Percentiles rank a stretch among this genome's conserved stretches.
Evolutionary conservation across 2,113 vertebrate genomes (phyloP).

Genomic region (Triplophysa dalaica): DNA sequence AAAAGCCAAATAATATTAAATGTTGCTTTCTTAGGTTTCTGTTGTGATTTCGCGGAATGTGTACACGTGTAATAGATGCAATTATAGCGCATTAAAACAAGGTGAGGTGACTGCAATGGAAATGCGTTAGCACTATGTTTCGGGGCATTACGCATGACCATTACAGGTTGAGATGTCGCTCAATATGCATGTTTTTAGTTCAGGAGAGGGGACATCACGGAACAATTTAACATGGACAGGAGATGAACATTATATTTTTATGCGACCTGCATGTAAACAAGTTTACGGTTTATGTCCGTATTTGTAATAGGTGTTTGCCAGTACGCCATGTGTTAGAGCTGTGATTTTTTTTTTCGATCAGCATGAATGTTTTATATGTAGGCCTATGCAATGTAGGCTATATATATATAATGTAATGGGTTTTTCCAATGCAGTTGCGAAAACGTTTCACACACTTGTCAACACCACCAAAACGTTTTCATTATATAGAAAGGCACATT

Average conservation of each 20-base stretch:
- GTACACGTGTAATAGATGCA: background rate
- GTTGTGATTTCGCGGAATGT: background rate
- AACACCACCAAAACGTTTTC: no score
- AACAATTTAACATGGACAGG: background rate
- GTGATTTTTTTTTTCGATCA: background rate
- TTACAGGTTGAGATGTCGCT: constrained; percentile 25
- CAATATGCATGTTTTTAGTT: constrained; percentile 54
- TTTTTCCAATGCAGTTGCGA: no score
- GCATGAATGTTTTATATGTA: no score
- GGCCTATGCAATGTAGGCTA: no score
- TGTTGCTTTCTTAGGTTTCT: no score
- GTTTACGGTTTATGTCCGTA: background rate
- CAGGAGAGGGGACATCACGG: background rate
- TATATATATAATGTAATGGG: no score
- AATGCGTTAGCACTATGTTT: background rate
- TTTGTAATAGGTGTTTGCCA: background rate
- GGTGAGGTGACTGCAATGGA: background rate
- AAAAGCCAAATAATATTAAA: no score
- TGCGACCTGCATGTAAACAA: background rate
- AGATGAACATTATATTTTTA: background rate
- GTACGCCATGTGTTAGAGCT: background rate
- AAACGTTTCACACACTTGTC: no score
- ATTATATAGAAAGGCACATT: no score
- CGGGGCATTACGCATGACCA: constrained; percentile 3
- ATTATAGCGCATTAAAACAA: background rate